phyloP scores from a whole-genome alignment of 1,140 invertebrate genomes.

The Rhagoletis zephyria region DNA sequence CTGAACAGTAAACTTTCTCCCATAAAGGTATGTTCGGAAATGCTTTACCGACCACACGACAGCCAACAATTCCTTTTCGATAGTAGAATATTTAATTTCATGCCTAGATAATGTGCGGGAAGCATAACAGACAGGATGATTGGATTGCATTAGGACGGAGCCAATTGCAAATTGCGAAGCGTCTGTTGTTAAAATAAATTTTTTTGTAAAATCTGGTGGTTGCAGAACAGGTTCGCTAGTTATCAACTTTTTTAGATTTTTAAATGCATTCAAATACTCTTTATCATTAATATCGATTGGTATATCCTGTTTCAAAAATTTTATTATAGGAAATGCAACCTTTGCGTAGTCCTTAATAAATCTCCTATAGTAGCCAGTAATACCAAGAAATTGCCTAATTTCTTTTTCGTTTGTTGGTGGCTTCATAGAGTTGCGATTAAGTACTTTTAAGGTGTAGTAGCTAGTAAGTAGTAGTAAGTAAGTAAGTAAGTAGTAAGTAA shows the following conservation, averaged over 20 bases:
- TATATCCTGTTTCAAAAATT: background rate
- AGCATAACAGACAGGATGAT: conserved; percentile 65
- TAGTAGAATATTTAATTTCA: conserved; percentile 70
- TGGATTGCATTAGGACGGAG: conserved; percentile 46
- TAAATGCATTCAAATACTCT: too few species aligned
- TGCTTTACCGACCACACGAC: conserved; percentile 71
- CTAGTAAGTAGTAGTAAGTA: too few species aligned
- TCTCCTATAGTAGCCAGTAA: too few species aligned
- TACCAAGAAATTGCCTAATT: background rate
- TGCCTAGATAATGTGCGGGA: conserved; percentile 71
- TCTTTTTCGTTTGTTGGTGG: background rate
- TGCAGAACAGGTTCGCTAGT: background rate
- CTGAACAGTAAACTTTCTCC: too few species aligned
- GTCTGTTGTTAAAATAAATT: conserved; percentile 48
- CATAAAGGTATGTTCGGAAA: conserved; percentile 62
- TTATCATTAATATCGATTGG: background rate
- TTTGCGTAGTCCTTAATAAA: too few species aligned
- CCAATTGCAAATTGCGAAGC: conserved; percentile 35
- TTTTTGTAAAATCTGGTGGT: conserved; percentile 34
- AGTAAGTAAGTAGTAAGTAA: too few species aligned
- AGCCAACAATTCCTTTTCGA: conserved; percentile 61
- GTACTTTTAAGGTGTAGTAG: too few species aligned
- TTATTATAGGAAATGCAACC: too few species aligned
- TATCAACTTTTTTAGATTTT: too few species aligned
- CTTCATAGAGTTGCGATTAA: background rate